Base-by-base conservation (phyloP, 2,888 invertebrate genomes). In the Corbicula japonica region DNA sequence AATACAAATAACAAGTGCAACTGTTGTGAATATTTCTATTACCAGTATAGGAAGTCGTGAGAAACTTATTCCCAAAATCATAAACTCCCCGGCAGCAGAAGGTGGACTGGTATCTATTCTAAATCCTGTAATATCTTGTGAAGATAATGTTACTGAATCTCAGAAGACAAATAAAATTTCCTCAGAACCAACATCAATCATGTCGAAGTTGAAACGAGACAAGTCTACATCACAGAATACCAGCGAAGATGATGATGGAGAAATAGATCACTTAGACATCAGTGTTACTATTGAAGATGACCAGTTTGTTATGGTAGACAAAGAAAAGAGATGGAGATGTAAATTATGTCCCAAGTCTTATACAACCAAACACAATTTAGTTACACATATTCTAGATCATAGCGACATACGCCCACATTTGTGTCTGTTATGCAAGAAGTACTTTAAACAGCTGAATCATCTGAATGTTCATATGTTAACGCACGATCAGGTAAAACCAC, bases 391-490 rank as follows among this genome's bases (percentile, higher is more conserved):
- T 21, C 84, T 93, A 1, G 92, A 91, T 50, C 93, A 93, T 76
- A 89, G 87, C 60, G 91, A 92, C 30, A 92, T 93, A 62, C 92
- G 92, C 62, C 93, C 93, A 0, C 92, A 93, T 80, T 82, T 88
- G 28, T 93, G 93, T 73, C 85, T 89, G 66, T 88, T 92, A n/a
- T 93, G 93, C 87, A 91, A 91, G 46, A 92, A 93, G 83, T 89
- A 90, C 70, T 93, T 93, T 85, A 93, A 91, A 75, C 93, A 93
- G 83, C 84, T 91, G n/a, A 91, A 91, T 75, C 93, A 93, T 80
- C 89, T 93, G 15, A 92, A 93, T 73, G 92, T 92, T 2, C 93
- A 93, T 84, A 91, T 92, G 89, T 84, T 93, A 54, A 92, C 92
- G 3, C 93, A 93, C 83, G 91, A 92, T 63, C 91, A 93, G 56